phyloP scores from a whole-genome alignment of 2,113 vertebrate genomes.

The Bubo scandiacus region DNA sequence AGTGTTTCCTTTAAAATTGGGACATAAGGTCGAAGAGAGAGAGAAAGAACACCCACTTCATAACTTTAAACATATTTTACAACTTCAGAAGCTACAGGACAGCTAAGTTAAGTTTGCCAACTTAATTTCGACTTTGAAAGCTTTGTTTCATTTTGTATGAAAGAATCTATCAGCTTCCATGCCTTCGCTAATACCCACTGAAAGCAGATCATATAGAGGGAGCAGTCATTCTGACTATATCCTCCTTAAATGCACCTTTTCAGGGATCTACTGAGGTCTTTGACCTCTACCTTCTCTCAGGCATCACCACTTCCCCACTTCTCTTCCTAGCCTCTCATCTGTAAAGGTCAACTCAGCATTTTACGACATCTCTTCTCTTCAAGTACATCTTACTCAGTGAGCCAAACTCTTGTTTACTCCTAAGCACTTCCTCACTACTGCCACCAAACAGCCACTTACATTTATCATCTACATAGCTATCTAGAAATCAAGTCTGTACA shows the following conservation, averaged over 20 bases:
- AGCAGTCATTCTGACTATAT: neutral
- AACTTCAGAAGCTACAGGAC: neutral
- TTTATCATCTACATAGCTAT: constrained; percentile 9
- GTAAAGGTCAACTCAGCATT: neutral
- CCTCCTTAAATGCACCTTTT: neutral
- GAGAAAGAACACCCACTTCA: neutral
- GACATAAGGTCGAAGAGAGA: neutral
- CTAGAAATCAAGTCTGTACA: constrained; percentile 13
- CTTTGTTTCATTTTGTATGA: neutral
- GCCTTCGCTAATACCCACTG: neutral
- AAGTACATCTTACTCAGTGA: neutral
- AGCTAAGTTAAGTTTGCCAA: neutral
- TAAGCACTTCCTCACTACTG: neutral
- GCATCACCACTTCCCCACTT: neutral
- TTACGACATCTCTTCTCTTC: neutral
- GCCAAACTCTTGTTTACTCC: neutral
- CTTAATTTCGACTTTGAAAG: neutral
- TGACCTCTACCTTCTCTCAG: neutral
- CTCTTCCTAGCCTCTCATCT: neutral
- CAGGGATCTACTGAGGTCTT: neutral
- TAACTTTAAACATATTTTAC: neutral
- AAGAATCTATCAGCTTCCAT: neutral
- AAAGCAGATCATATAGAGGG: rapidly evolving
- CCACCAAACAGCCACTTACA: neutral
- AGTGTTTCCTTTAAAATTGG: neutral